Evolutionary conservation across 1,140 invertebrate species (phyloP), one percentile per base, ranked within the genome.

Genomic region (Atta colombica): DNA sequence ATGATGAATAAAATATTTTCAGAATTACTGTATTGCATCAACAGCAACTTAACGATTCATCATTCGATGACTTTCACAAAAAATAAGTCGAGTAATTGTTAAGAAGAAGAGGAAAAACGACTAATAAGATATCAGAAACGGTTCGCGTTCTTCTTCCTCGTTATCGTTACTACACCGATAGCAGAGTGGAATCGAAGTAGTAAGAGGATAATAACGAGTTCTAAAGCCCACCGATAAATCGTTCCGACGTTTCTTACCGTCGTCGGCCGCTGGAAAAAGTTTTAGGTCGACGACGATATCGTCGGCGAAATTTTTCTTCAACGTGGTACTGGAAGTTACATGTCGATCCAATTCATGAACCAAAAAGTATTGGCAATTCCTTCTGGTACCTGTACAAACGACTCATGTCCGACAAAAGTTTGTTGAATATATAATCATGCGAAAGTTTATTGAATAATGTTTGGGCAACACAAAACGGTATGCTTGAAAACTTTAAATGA

Each of bases 141-240:
- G 66, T 87, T 51, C 53, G 81, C 55, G 77, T 87, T 60, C 80
- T 63, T 75, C 72, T 88, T 86, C 68, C 86, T 91, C 87, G 89
- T 93, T 92, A 93, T 91, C 85, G 74, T 78, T 81, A 85, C 85
- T 92, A 88, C 88, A 25, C 31, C 87, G 92, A 89, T 93, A 93
- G 92, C 90, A 88, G 91, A 92, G 87, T 91, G 85, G 68, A 92
- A 93, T 87, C 85, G 85, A 85, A 65, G 81, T 85, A 87, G 91
- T 91, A 91, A 92, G 87, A 92, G 89, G 89, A 93, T 92, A 92
- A 90, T 92, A 93, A 92, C 90, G 88, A 88, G 90, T 90, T 92
- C 89, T 91, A 88, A 92, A 92, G 87, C 86, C 69, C 74, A 77
- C 87, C 72, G 86, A 92, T 92, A 92, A 92, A 92, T 92, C 91